A percentile compares a stretch with the other conserved stretches of the same genome.
Evolutionary conservation across 2,888 invertebrate species (phyloP).

Genomic region (Eulithis prunata): DNA sequence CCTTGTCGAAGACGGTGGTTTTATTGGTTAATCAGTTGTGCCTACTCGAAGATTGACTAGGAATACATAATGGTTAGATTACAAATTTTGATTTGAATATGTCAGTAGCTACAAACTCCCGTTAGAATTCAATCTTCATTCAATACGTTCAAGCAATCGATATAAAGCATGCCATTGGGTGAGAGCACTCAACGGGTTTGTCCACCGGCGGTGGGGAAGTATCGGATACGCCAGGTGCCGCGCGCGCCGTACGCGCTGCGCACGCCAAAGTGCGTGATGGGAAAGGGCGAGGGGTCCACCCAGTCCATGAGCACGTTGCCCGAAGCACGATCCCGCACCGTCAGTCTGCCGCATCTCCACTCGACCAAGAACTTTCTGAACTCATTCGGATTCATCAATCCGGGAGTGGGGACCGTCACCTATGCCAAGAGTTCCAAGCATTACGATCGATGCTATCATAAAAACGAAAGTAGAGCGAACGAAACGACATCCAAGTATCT

Average conservation of each 20-base stretch:
- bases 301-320: conserved; percentile 85
- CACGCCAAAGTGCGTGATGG: conserved; percentile 85
- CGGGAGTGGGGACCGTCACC: conserved; percentile 84
- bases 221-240: conserved; percentile 85
- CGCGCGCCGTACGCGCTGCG: conserved; percentile 87
- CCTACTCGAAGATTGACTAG: conserved; percentile 30
- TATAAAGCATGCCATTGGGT: conserved; percentile 52
- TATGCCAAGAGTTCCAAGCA: conserved; percentile 59
- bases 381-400: conserved; percentile 82
- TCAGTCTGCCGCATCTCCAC: conserved; percentile 83
- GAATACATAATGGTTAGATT: conserved; percentile 32
- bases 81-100: conserved; percentile 24
- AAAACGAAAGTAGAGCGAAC: conserved; percentile 41
- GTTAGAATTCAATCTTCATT: conserved; percentile 33
- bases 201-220: conserved; percentile 58
- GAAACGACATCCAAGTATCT: conserved; percentile 50
- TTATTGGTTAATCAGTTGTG: conserved; percentile 41
- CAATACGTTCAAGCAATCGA: conserved; percentile 59
- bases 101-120: conserved; percentile 35
- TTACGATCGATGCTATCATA: conserved; percentile 22
- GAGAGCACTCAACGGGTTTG: conserved; percentile 71
- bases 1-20: conserved; percentile 31
- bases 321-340: conserved; percentile 74
- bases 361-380: conserved; percentile 83
- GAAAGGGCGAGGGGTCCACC: conserved; percentile 85